These are phyloP conservation scores for Abscondita cerata DNA, from an alignment of 2,888 invertebrate species.

Conservation along the genomic window DNA sequence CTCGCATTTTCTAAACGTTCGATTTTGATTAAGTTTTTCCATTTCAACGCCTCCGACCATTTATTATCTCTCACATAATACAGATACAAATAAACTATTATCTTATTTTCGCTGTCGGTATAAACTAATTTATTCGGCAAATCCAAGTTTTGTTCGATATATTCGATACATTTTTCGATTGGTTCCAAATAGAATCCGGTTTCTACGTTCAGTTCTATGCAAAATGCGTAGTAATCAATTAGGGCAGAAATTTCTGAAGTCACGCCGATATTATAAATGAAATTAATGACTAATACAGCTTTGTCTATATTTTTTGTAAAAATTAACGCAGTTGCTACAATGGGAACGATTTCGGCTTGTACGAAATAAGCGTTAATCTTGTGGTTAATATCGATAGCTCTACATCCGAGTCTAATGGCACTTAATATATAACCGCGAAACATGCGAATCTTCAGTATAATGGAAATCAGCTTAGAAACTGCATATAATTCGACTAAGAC, in stretches of 20 bases:
- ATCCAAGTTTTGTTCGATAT: constrained; percentile 53
- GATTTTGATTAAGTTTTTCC: constrained; percentile 36
- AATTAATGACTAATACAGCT: constrained; percentile 60
- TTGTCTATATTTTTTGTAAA: constrained; percentile 60
- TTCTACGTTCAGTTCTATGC: constrained; percentile 65
- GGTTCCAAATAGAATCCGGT: constrained; percentile 64
- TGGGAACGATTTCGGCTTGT: constrained; percentile 59
- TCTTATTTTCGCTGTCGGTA: constrained; percentile 34
- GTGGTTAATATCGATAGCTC: constrained; percentile 58
- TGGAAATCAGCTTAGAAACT: constrained; percentile 59
- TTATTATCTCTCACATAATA: constrained; percentile 36
- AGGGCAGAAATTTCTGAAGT: constrained; percentile 50
- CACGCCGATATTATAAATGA: constrained; percentile 49
- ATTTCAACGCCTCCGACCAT: constrained; percentile 32
- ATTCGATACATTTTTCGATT: constrained; percentile 58
- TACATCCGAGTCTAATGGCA: constrained; percentile 58
- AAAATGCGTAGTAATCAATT: constrained; percentile 65
- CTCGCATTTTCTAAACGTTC: constrained; percentile 6
- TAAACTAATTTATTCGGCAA: neutral
- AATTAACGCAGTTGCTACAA: constrained; percentile 59
- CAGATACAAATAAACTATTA: constrained; percentile 37
- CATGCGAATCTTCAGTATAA: constrained; percentile 59
- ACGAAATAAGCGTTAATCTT: constrained; percentile 59
- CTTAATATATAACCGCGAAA: constrained; percentile 54
- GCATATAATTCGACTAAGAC: constrained; percentile 60